Evolutionary conservation across 1,140 invertebrate genomes (phyloP), one percentile per base, ranked within the genome.

Genomic region (Leguminivora glycinivorella): DNA sequence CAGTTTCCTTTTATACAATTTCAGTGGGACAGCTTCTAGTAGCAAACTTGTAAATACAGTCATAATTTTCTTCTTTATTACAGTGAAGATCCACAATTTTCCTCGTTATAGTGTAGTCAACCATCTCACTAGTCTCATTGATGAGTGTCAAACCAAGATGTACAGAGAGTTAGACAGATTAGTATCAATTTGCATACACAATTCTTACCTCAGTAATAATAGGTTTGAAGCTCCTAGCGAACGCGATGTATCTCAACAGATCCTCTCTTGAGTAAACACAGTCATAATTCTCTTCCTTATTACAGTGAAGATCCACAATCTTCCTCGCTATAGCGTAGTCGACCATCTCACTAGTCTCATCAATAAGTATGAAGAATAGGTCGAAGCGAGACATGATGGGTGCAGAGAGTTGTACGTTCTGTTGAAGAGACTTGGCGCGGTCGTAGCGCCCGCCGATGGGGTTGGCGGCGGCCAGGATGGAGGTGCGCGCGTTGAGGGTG

Each of bases 321-420:
- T 98, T 96, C 68, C 96, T 94, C 0, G 99, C 99, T 72, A 99
- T 99, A 0, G 97, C 97, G 87, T 98, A 99, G 92, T 99, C 98
- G 1, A 97, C 95, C 72, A 92, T 92, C 72, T 92, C 89, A 14
- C 88, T 90, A 56, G 77, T 84, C 69, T 90, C 88, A 52, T 90
- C 88, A 4, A 99, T 96, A 0, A 99, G 92, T 79, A 99, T 98
- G 91, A 99, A 99, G 92, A 99, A 99, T 0, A 99, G 92, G 93
- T 99, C 99, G 89, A 99, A 99, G 83, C 99, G 94, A 0, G 99
- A 99, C 98, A 99, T 99, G 80, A 99, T 99, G 0, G 99, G 99
- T 0, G 98, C 98, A 0, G 97, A 96, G 9, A 99, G 91, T 1
- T 95, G 93, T 0, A 99, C 96, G 90, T 99, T 99, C 84, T 99